Percentiles rank a stretch among this genome's conserved stretches.
Evolutionary conservation across 2,797 vertebrate genomes (phyloP).

Genomic region (Sebastes trivittatus): DNA sequence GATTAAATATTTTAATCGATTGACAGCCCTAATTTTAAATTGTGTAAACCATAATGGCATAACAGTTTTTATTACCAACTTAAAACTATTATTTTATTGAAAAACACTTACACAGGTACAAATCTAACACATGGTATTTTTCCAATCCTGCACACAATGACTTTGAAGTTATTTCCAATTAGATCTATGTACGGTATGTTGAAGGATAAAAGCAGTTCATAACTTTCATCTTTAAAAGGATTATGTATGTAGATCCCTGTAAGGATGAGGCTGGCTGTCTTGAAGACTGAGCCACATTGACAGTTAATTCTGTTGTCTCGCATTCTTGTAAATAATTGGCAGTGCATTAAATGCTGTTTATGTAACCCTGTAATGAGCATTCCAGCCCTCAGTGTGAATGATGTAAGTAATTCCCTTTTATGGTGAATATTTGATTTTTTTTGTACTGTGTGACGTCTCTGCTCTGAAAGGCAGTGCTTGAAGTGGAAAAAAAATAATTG

Average conservation of each 20-base stretch:
- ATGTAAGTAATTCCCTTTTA: background rate
- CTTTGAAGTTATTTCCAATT: too few species aligned
- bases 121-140: background rate
- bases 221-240: background rate
- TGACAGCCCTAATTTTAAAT: background rate
- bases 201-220: background rate
- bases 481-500: background rate
- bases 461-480: background rate
- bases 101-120: background rate
- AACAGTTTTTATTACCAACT: too few species aligned
- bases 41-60: background rate
- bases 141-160: background rate
- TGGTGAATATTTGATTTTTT: background rate
- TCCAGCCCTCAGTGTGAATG: background rate
- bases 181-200: background rate
- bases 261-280: background rate
- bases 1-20: too few species aligned
- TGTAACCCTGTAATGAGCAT: background rate
- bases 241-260: background rate
- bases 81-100: background rate
- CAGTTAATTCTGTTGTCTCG: background rate
- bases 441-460: background rate
- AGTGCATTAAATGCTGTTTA: background rate
- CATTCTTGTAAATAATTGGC: background rate
- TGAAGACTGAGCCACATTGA: background rate